Percentiles rank a stretch among this genome's conserved stretches.
Evolutionary conservation across 2,113 vertebrate species (phyloP).

Genomic region (Dolichotis patagonum): DNA sequence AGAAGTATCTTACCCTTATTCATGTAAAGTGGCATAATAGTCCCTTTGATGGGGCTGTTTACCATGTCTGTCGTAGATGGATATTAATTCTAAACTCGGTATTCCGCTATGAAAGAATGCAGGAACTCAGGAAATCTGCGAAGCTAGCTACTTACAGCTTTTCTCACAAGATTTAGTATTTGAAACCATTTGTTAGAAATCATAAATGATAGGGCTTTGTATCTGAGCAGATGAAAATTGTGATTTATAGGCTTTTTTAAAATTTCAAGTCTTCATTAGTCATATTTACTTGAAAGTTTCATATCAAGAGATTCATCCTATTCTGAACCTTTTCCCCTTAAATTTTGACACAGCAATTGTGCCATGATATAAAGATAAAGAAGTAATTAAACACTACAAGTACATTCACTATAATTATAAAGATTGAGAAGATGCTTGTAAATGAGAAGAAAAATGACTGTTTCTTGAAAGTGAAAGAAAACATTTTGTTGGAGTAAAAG

Average conservation of each 20-base stretch:
- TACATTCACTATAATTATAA: background rate
- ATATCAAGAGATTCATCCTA: background rate
- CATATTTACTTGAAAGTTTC: background rate
- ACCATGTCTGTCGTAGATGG: background rate
- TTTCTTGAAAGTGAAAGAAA: constrained; percentile 32
- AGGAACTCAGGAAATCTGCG: background rate
- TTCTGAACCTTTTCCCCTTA: background rate
- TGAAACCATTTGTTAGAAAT: background rate
- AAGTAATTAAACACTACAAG: constrained; percentile 40
- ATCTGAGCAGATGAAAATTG: background rate
- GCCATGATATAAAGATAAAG: constrained; percentile 14
- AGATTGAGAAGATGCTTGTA: constrained; percentile 16
- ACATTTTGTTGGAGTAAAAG: background rate
- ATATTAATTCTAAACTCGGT: background rate
- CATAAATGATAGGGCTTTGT: background rate
- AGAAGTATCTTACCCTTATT: constrained; percentile 37
- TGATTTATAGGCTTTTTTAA: background rate
- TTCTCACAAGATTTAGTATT: background rate
- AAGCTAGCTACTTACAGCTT: background rate
- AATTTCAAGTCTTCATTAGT: too few species aligned
- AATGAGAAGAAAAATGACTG: constrained; percentile 11
- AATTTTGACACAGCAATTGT: background rate
- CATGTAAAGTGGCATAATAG: background rate
- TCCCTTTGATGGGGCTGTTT: background rate
- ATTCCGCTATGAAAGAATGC: background rate